Evolutionary conservation across 2,113 vertebrate species (phyloP).

Genomic region (cattle (Bos taurus)): ARS-UCD2.0 NC_037337.1:43622501-43623000

Average conservation of each 20-base stretch:
- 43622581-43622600: neutral
- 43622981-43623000: neutral
- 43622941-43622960: neutral
- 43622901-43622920: neutral
- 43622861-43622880: neutral
- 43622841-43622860: neutral
- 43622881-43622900: neutral
- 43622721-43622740: neutral
- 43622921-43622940: neutral
- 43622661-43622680: neutral
- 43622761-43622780: neutral
- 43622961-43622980: neutral
- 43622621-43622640: neutral
- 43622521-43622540: constrained; percentile 28
- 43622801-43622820: neutral
- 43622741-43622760: neutral
- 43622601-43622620: neutral
- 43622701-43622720: neutral
- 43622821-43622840: neutral
- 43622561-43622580: constrained; percentile 11
- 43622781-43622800: neutral
- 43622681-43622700: neutral
- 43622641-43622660: neutral
- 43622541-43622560: constrained; percentile 38
- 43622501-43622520: constrained; percentile 84